These are phyloP conservation scores for Lucilia cuprina DNA, from an alignment of 1,140 invertebrate species.

Conservation along the genomic window DNA sequence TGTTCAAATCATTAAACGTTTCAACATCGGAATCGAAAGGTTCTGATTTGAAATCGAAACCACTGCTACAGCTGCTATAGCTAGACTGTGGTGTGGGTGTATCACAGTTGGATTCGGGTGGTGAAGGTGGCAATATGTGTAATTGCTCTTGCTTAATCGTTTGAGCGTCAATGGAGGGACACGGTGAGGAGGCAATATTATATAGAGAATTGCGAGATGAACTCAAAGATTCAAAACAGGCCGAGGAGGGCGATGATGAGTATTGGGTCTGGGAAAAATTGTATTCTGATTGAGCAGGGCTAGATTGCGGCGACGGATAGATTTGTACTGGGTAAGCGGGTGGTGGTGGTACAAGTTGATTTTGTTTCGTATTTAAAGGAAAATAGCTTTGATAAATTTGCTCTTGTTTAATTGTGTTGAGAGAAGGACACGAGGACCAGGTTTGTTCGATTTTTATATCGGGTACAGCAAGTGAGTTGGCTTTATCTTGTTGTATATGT, in stretches of 20 bases:
- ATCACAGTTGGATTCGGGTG: slow-evolving; percentile 61
- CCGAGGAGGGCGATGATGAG: slow-evolving; percentile 31
- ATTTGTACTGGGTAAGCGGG: slow-evolving; percentile 54
- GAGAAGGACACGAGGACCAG: slow-evolving; percentile 44
- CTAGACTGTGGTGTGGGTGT: slow-evolving; percentile 56
- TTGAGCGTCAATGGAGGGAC: slow-evolving; percentile 54
- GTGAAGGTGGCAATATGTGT: slow-evolving; percentile 59
- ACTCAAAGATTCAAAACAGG: slow-evolving; percentile 55
- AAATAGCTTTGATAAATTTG: slow-evolving; percentile 29
- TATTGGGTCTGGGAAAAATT: slow-evolving; percentile 45
- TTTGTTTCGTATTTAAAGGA: slow-evolving; percentile 6
- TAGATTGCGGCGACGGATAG: slow-evolving; percentile 59
- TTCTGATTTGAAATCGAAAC: slow-evolving; percentile 51
- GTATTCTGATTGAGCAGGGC: slow-evolving; percentile 57
- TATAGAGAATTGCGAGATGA: slow-evolving; percentile 43
- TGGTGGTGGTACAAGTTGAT: slow-evolving; percentile 39
- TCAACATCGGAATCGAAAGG: slow-evolving; percentile 59
- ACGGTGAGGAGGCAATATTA: slow-evolving; percentile 45
- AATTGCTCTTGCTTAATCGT: slow-evolving; percentile 58
- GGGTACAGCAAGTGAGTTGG: slow-evolving; percentile 41
- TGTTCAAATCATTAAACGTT: slow-evolving; percentile 55
- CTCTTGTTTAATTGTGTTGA: slow-evolving; percentile 42
- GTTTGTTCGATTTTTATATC: slow-evolving; percentile 58
- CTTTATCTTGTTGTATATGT: slow-evolving; percentile 7
- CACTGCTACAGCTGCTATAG: slow-evolving; percentile 39